phyloP scores from a whole-genome alignment of 1,140 invertebrate genomes.

The Calliphora vicina region DNA sequence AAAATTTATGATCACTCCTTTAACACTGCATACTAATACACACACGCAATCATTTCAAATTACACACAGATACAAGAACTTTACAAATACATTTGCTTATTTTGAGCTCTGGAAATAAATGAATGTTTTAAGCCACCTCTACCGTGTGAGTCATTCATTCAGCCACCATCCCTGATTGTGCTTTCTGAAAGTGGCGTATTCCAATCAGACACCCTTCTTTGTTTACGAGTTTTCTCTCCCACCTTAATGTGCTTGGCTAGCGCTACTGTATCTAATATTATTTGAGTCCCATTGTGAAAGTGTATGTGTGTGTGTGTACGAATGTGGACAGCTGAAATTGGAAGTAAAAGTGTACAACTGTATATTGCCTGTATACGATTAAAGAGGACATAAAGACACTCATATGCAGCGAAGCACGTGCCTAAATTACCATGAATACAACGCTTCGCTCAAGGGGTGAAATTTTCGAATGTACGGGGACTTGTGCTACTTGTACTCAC shows the following conservation, averaged over 20 bases:
- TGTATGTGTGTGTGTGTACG: background rate
- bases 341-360: background rate
- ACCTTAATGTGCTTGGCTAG: background rate
- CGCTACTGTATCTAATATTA: constrained; percentile 22
- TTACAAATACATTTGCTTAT: background rate
- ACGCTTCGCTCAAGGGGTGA: constrained; percentile 58
- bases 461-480: constrained; percentile 46
- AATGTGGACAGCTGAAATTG: background rate
- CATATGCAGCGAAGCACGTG: constrained; percentile 48
- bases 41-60: constrained; percentile 39
- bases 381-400: background rate
- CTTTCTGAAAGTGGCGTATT: background rate
- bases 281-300: background rate
- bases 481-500: background rate
- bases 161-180: constrained; percentile 38
- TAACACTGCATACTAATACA: constrained; percentile 39
- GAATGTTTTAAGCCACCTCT: background rate
- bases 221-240: background rate
- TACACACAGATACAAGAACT: background rate
- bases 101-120: background rate
- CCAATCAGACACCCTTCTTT: constrained; percentile 34
- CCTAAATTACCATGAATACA: constrained; percentile 56
- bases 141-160: constrained; percentile 15
- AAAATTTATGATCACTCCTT: constrained; percentile 56
- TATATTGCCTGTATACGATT: background rate